Base-by-base conservation (phyloP, 2,113 vertebrate species). In the Sebastes fasciatus region DNA sequence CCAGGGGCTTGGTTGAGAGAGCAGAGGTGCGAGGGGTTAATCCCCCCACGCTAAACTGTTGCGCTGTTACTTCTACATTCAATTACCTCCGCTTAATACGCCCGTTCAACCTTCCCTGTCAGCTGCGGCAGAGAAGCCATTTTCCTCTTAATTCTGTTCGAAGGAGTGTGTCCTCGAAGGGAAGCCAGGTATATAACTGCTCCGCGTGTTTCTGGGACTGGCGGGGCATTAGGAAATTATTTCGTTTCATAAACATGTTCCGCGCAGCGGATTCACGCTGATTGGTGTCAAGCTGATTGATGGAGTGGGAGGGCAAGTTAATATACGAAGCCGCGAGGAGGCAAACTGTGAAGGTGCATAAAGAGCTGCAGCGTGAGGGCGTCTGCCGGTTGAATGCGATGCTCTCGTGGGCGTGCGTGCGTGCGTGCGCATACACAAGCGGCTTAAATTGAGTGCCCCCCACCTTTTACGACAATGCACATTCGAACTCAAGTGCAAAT, bases 41-140 rank as follows among this genome's bases (percentile, higher is more conserved):
- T 87, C 88, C 67, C 88, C 67, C 61, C 8, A 6, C 26, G 57
- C 71, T 84, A 83, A 92, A 90, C 83, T 83, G 83, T 74, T 34
- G 82, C 85, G 61, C 88, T 65, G 79, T 72, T 75, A 85, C 88
- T 73, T 91, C 87, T 90, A 89, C 90, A 92, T 94, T 94, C 91
- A 92, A 94, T 93, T 94, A 94, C 83, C 79, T 83, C 82, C 82
- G 90, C 78, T 91, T 92, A 94, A 93, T 91, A 93, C 34, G 9
- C 52, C 83, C 55, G 54, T 26, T 89, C 87, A 89, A 86, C 92
- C 91, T 88, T 83, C 77, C 79, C 88, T 76, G 88, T 88, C 90
- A 74, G 67, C 7, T 76, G 48, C 1, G 57, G 9, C 3, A 74
- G 82, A 83, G 86, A 88, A 87, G 75, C 77, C 72, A 82, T 83